Base-by-base conservation (phyloP, 2,797 vertebrate species). In the Scarus forsteni region DNA sequence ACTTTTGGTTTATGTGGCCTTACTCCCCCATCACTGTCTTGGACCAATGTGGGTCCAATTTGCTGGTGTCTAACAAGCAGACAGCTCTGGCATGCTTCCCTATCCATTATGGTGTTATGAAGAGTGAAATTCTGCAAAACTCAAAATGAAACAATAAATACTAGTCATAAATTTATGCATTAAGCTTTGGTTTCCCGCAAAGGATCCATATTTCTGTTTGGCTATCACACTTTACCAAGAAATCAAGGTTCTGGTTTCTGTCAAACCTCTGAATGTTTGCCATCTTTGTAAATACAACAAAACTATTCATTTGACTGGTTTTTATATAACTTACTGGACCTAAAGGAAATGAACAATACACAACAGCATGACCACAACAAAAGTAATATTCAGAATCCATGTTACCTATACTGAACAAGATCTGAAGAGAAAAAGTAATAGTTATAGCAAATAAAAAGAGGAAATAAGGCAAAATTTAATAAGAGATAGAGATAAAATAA, bases 1-100 rank as follows among this genome's bases (percentile, higher is more conserved):
- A 77, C 61, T 88, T 77, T 75, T 71, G 85, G 70, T 88, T 87
- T 88, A 69, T 80, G 58, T 85, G 82, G 85, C 72, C 77, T 85
- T 69, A 75, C 55, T 86, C 80, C 60, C 74, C 59, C 75, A 65
- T 89, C 62, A 64, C 59, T 85, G 73, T 84, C 67, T 85, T 80
- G 73, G 71, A 81, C 63, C 70, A 84, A 86, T 81, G 56, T 88
- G 80, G 77, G 58, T 64, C 72, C 63, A 89, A 85, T 88, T 88
- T 89, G 79, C 80, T 85, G 50, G 55, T 79, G 75, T 76, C 80
- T 85, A 75, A 85, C 81, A 85, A 86, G 72, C 66, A 75, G 81
- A 87, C 73, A 77, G 66, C 57, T 63, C 58, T 55, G 68, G 53
- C 48, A 15, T 61, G 59, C 51, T 52, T 83, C 62, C 75, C 76